Evolutionary conservation across 2,797 vertebrate genomes (phyloP).

Genomic region (Diglossa cyanea): DNA sequence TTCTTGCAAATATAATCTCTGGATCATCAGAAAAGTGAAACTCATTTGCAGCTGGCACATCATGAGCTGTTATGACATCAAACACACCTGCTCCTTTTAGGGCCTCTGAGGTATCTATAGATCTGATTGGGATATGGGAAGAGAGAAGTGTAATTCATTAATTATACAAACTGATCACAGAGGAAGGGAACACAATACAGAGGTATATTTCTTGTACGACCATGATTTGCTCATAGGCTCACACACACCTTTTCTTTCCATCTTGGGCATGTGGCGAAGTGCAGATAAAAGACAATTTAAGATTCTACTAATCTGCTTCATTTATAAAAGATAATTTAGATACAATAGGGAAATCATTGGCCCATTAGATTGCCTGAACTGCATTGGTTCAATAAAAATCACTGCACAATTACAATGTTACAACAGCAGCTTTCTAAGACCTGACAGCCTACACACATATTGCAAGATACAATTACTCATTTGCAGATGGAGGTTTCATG

Average conservation of each 20-base stretch:
- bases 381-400: neutral
- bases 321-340: neutral
- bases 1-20: constrained; percentile 74
- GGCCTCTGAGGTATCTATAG: constrained; percentile 80
- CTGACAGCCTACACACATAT: neutral
- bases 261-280: neutral
- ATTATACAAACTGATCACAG: neutral
- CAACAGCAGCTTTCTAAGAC: neutral
- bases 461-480: neutral
- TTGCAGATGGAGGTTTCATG: neutral
- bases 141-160: neutral
- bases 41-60: constrained; percentile 85
- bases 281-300: neutral
- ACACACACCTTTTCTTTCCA: neutral
- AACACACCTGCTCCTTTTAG: constrained; percentile 81
- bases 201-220: neutral
- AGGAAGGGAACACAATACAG: neutral
- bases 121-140: constrained; percentile 67
- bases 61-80: constrained; percentile 80
- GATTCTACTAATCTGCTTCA: neutral
- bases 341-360: neutral
- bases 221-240: neutral
- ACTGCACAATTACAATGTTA: neutral
- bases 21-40: constrained; percentile 56
- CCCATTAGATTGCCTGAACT: neutral